Conservation (phyloP, 2,113 vertebrate genomes). For the Peromyscus maniculatus region DNA sequence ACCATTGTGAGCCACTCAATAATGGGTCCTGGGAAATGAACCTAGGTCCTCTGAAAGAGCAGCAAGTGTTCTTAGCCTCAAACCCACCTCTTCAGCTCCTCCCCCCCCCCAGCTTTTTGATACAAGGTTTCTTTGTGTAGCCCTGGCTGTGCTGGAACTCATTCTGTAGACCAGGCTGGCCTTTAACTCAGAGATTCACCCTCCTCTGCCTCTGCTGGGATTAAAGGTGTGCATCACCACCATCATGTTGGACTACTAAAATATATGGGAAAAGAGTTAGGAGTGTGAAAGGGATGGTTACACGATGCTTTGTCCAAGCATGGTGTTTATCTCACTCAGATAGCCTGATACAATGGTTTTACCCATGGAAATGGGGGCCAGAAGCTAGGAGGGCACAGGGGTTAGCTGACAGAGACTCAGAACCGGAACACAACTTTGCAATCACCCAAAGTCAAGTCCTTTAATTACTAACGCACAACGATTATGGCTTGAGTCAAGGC, state of each 20-base stretch:
- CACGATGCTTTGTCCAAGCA: rapidly evolving
- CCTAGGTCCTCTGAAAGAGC: not conserved
- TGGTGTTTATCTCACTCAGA: not conserved
- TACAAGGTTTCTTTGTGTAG: not conserved
- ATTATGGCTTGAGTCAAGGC: not conserved
- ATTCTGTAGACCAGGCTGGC: not conserved
- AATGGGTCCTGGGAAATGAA: no score
- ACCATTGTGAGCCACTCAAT: not conserved
- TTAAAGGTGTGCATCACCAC: not conserved
- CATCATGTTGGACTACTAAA: not conserved
- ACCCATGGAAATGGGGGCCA: not conserved
- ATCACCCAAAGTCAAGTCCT: not conserved
- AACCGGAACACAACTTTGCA: not conserved
- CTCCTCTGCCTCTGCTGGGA: not conserved
- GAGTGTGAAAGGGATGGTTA: not conserved
- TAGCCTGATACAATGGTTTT: no score
- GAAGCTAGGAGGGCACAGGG: not conserved
- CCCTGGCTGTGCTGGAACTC: not conserved
- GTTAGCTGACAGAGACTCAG: not conserved
- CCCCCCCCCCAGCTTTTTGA: no score
- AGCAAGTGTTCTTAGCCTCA: not conserved
- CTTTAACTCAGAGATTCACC: not conserved
- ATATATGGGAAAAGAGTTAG: not conserved
- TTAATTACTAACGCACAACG: not conserved
- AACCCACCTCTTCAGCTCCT: not conserved